Conservation (phyloP, 2,113 vertebrate species). For the Indicator indicator region DNA sequence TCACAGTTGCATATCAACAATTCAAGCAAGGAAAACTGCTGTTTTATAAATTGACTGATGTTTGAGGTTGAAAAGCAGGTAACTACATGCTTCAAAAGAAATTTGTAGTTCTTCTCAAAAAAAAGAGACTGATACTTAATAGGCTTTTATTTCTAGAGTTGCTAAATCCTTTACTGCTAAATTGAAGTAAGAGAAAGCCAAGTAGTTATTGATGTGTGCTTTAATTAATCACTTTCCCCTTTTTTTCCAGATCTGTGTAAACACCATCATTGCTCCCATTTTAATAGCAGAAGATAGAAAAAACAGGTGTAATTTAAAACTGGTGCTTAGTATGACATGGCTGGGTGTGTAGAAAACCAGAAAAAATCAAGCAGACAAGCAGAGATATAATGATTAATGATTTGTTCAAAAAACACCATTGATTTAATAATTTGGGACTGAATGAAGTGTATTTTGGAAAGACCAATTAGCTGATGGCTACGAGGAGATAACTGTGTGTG, state of each 20-base stretch:
- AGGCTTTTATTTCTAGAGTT: neutral
- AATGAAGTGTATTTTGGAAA: neutral
- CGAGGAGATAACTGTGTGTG: neutral
- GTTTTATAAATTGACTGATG: neutral
- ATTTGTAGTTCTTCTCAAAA: neutral
- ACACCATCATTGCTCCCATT: neutral
- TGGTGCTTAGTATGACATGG: neutral
- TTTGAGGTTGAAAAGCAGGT: neutral
- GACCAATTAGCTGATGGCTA: constrained; percentile 1
- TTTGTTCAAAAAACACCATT: neutral
- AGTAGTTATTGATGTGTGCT: neutral
- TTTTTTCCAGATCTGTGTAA: neutral
- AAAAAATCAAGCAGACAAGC: neutral
- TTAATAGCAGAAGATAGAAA: neutral
- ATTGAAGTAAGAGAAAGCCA: neutral
- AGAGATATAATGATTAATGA: constrained; percentile 12
- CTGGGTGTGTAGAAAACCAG: neutral
- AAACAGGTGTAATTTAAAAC: neutral
- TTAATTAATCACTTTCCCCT: neutral
- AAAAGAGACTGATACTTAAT: neutral
- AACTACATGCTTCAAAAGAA: neutral
- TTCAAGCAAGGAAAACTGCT: neutral
- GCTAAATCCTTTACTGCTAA: neutral
- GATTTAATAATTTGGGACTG: constrained; percentile 35
- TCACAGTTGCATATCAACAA: neutral